A percentile compares a stretch with the other conserved stretches of the same genome.
These are phyloP conservation scores for Oreortyx pictus DNA, from an alignment of 2,797 vertebrate species.

Conservation along the genomic window DNA sequence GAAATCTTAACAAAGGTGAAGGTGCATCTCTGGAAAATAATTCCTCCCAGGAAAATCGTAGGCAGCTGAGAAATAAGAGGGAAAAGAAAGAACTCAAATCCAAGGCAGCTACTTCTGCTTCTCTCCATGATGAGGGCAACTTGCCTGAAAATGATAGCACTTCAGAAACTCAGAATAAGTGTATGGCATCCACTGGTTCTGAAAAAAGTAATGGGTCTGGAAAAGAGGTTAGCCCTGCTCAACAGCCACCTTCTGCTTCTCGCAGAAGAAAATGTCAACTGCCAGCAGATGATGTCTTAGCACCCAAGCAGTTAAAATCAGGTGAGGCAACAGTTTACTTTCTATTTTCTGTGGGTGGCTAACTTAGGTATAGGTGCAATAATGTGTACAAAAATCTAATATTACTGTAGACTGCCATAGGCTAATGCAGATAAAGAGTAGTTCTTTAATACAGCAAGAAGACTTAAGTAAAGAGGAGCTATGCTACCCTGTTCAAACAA, in stretches of 20 bases:
- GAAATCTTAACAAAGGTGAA: neutral
- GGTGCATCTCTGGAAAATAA: neutral
- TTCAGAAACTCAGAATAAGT: neutral
- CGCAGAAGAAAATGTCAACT: neutral
- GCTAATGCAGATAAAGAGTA: no score
- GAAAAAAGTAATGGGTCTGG: neutral
- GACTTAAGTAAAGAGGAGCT: neutral
- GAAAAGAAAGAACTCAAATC: neutral
- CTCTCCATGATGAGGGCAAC: fast-evolving
- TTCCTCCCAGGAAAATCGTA: neutral
- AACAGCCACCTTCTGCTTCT: neutral
- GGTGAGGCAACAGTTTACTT: constrained; percentile 32
- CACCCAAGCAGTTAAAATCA: constrained; percentile 29
- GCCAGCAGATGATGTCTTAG: neutral
- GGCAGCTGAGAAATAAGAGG: neutral
- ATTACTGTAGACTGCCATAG: neutral
- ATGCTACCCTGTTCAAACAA: fast-evolving
- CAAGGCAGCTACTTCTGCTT: neutral
- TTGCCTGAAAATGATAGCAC: neutral
- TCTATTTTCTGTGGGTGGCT: fast-evolving
- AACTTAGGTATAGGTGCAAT: fast-evolving
- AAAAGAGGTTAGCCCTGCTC: neutral
- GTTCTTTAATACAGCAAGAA: neutral
- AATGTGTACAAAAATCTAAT: neutral
- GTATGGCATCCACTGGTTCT: neutral